These are phyloP conservation scores for Phenacoccus solenopsis DNA, from an alignment of 1,140 invertebrate genomes.

Conservation along the genomic window DNA sequence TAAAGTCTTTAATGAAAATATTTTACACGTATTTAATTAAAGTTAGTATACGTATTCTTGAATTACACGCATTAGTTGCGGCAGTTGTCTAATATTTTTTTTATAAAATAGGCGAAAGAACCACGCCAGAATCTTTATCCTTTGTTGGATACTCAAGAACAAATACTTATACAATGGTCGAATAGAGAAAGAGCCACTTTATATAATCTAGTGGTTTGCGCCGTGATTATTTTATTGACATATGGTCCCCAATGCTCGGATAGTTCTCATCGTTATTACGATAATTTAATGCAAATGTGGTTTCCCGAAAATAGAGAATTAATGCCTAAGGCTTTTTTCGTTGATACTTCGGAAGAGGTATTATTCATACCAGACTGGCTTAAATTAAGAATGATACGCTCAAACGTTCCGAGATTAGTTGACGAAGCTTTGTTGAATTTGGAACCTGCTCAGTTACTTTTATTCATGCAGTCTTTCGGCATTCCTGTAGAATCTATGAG, in stretches of 20 bases:
- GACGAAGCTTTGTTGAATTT: conserved; percentile 76
- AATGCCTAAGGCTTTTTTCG: conserved; percentile 50
- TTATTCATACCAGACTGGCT: conserved; percentile 86
- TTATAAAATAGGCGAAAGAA: conserved; percentile 32
- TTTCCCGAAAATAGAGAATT: conserved; percentile 49
- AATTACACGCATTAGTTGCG: too few species aligned
- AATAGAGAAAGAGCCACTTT: conserved; percentile 68
- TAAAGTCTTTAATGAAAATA: conserved; percentile 63
- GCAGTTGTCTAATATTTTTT: conserved; percentile 21
- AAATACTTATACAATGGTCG: conserved; percentile 66
- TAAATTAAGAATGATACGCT: conserved; percentile 83
- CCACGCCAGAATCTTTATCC: conserved; percentile 34
- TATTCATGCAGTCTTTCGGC: conserved; percentile 93
- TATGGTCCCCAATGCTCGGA: conserved; percentile 42
- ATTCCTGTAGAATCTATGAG: conserved; percentile 83
- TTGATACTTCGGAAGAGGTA: conserved; percentile 75
- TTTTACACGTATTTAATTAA: conserved; percentile 64
- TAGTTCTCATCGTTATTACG: conserved; percentile 18
- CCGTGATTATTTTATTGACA: conserved; percentile 84
- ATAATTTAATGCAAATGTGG: conserved; percentile 63
- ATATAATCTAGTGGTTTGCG: conserved; percentile 81
- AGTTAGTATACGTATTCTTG: too few species aligned
- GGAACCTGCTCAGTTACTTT: conserved; percentile 75
- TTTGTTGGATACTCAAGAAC: conserved; percentile 41
- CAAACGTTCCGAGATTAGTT: conserved; percentile 64